phyloP scores from a whole-genome alignment of 2,797 vertebrate genomes.

The Syngnathus acus region DNA sequence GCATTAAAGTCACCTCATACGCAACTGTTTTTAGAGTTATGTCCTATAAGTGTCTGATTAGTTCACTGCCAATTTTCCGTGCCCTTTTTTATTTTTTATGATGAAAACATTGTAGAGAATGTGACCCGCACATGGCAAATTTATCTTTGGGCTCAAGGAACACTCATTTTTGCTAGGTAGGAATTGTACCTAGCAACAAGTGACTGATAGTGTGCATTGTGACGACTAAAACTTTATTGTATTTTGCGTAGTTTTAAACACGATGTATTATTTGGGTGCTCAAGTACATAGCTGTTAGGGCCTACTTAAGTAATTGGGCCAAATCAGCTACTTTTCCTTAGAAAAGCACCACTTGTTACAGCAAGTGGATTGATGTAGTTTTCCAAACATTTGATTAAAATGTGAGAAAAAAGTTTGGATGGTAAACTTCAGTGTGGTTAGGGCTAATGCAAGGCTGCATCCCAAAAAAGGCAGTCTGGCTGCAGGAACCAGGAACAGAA shows the following conservation, averaged over 20 bases:
- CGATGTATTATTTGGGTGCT: background rate
- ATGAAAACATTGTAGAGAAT: background rate
- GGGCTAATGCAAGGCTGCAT: conserved; percentile 55
- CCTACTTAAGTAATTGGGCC: background rate
- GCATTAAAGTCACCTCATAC: background rate
- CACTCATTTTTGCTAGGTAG: background rate
- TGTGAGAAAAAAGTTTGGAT: background rate
- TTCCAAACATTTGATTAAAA: background rate
- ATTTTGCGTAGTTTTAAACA: background rate
- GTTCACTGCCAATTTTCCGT: background rate
- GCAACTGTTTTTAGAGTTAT: background rate
- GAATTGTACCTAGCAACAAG: background rate
- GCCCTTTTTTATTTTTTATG: background rate
- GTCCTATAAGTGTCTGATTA: background rate
- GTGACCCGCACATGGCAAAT: background rate
- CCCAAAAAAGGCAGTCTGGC: conserved; percentile 70
- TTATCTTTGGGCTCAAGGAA: background rate
- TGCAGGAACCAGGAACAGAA: conserved; percentile 54
- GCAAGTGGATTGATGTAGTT: background rate
- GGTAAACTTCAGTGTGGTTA: background rate
- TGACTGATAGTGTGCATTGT: background rate
- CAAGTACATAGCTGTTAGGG: background rate
- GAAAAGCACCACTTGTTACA: background rate
- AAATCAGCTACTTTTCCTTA: background rate
- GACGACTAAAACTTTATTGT: background rate